Evolutionary conservation across 1,140 invertebrate genomes (phyloP).

Genomic region (Heliconius hermathena): DNA sequence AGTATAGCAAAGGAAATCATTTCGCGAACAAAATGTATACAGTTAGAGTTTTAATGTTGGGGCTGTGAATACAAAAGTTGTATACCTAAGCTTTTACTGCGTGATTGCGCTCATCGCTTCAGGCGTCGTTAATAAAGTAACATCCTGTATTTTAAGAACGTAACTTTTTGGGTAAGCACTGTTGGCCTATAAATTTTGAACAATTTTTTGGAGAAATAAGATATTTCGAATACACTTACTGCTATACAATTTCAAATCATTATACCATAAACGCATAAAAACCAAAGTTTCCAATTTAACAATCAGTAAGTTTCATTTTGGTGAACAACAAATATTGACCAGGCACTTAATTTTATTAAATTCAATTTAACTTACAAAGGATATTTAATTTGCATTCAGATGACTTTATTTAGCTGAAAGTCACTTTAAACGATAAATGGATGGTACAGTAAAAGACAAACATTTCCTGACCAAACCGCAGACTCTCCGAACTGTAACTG

Average conservation of each 20-base stretch:
- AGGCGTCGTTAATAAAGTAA: conserved; percentile 17
- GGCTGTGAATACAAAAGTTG: conserved; percentile 32
- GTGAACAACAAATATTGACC: not conserved
- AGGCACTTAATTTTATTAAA: not conserved
- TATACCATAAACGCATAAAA: not conserved
- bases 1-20: conserved; percentile 22
- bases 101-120: conserved; percentile 28
- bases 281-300: not conserved
- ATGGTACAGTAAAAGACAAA: conserved; percentile 1
- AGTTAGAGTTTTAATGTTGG: conserved; percentile 19
- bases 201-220: conserved; percentile 2
- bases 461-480: conserved; percentile 17
- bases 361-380: not conserved
- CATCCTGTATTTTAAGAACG: conserved; percentile 2
- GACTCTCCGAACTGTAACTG: not conserved
- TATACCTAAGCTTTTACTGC: conserved; percentile 33
- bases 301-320: not conserved
- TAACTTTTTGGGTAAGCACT: conserved; percentile 15
- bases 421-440: not conserved
- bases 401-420: not conserved
- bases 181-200: conserved; percentile 9
- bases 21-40: conserved; percentile 20
- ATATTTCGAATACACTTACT: not conserved
- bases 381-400: not conserved
- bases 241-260: not conserved